phyloP scores from a whole-genome alignment of 2,113 vertebrate species.

The Rhinogobius similis region DNA sequence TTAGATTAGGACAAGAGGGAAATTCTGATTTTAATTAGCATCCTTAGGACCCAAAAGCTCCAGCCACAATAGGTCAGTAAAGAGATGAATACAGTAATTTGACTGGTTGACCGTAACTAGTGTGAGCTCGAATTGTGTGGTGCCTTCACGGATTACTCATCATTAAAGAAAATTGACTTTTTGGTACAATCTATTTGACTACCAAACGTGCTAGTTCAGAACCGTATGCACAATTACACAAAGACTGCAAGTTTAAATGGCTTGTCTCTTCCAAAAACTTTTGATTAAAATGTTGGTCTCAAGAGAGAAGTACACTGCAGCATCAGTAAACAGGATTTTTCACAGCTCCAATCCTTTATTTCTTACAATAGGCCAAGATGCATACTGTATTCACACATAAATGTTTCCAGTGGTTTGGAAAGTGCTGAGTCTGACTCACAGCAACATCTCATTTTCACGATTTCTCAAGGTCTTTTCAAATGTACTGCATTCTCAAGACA shows the following conservation, averaged over 20 bases:
- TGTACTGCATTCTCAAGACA: conserved; percentile 5
- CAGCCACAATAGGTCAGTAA: neutral
- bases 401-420: neutral
- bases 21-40: neutral
- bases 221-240: neutral
- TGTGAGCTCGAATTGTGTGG: neutral
- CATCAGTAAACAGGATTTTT: conserved; percentile 4
- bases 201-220: neutral
- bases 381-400: conserved; percentile 2
- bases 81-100: neutral
- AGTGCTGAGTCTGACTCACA: conserved; percentile 11
- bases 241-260: neutral
- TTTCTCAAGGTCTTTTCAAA: conserved; percentile 9
- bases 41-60: neutral
- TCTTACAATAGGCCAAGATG: neutral
- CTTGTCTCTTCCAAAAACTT: neutral
- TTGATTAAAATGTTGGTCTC: neutral
- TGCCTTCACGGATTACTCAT: neutral
- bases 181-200: neutral
- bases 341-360: neutral
- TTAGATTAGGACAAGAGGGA: neutral
- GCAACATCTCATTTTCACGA: neutral
- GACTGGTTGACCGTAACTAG: neutral
- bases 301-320: neutral
- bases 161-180: neutral